Conservation (phyloP, 2,113 vertebrate species). For the Ctenodactylus gundi region DNA sequence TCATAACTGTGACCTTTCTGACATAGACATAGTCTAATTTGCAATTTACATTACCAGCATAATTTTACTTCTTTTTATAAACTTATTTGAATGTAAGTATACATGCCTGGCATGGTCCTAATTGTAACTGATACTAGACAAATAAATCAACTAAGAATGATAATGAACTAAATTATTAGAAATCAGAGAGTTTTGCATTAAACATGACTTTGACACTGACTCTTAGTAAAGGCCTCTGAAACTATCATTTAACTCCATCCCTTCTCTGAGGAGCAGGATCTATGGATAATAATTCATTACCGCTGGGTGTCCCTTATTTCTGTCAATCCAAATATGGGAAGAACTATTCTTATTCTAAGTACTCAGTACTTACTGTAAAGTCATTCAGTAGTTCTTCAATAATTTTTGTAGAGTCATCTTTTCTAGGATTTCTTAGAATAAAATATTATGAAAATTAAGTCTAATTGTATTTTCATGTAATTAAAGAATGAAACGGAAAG, state of each 20-base stretch:
- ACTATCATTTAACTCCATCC: neutral
- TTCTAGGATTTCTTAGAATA: neutral
- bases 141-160: slow-evolving; percentile 66
- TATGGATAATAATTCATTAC: neutral
- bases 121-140: slow-evolving; percentile 62
- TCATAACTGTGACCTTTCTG: slow-evolving; percentile 57
- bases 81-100: slow-evolving; percentile 64
- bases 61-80: slow-evolving; percentile 68
- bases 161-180: slow-evolving; percentile 64
- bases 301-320: neutral
- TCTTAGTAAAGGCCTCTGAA: neutral
- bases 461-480: neutral
- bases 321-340: neutral
- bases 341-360: neutral
- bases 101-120: slow-evolving; percentile 43
- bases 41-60: slow-evolving; percentile 44
- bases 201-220: slow-evolving; percentile 2
- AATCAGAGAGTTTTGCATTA: slow-evolving; percentile 41
- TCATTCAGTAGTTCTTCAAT: neutral
- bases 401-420: neutral
- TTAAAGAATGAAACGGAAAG: neutral
- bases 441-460: neutral
- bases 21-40: slow-evolving; percentile 55
- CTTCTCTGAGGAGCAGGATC: neutral
- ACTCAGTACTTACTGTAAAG: neutral